phyloP scores from a whole-genome alignment of 2,797 vertebrate genomes.

The Alosa sapidissima region DNA sequence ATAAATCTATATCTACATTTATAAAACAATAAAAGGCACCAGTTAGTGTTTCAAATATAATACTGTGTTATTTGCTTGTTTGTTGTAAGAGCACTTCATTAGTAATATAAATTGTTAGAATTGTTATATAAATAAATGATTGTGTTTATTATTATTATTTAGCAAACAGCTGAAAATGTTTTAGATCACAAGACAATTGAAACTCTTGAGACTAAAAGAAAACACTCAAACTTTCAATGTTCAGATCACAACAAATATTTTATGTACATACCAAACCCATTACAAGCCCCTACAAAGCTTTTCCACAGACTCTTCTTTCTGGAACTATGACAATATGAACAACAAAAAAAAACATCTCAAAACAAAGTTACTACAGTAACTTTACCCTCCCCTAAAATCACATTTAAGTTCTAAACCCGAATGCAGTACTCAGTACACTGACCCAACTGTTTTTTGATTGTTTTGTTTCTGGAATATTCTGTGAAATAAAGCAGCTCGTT shows the following conservation, averaged over 20 bases:
- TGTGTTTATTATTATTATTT: too few relatives aligned
- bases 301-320: neutral
- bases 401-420: neutral
- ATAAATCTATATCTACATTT: neutral
- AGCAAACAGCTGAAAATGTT: neutral
- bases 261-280: neutral
- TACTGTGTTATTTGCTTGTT: neutral
- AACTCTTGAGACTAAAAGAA: neutral
- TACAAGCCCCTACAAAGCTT: neutral
- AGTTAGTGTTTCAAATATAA: neutral
- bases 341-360: neutral
- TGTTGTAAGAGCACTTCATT: too few relatives aligned
- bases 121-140: too few relatives aligned
- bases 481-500: neutral
- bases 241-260: conserved; percentile 14
- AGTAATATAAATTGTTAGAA: too few relatives aligned
- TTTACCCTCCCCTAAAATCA: conserved; percentile 11
- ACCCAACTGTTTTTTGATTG: neutral
- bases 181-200: neutral
- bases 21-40: neutral
- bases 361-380: neutral
- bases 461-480: neutral
- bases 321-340: neutral
- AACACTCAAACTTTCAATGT: neutral
- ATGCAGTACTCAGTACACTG: neutral